phyloP scores from a whole-genome alignment of 2,888 invertebrate genomes.

The Hydriomena furcata region DNA sequence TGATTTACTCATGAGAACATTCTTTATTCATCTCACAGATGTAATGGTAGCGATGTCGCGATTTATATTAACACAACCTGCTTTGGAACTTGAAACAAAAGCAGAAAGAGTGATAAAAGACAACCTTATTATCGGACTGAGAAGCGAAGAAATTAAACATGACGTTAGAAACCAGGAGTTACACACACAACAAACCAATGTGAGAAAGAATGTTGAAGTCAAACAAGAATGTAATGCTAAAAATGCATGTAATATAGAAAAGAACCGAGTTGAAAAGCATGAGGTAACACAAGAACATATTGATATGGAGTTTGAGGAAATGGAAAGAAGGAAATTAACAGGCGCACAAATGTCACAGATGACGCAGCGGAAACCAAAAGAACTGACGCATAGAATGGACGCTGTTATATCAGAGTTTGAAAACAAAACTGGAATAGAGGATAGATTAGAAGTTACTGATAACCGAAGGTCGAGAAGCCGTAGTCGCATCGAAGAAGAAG shows the following conservation, averaged over 20 bases:
- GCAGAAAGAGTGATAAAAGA: constrained; percentile 34
- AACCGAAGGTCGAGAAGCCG: constrained; percentile 56
- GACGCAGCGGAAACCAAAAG: constrained; percentile 62
- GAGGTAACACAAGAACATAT: constrained; percentile 20
- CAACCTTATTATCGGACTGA: constrained; percentile 33
- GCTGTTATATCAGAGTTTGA: constrained; percentile 72
- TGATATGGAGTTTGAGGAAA: constrained; percentile 26
- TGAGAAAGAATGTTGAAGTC: constrained; percentile 11
- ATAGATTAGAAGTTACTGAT: constrained; percentile 46
- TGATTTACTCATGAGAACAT: constrained; percentile 67
- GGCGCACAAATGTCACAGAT: constrained; percentile 71
- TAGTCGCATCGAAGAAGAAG: constrained; percentile 58
- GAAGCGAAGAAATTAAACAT: constrained; percentile 28
- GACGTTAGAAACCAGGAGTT: constrained; percentile 26
- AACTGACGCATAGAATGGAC: constrained; percentile 66
- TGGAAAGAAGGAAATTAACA: constrained; percentile 41
- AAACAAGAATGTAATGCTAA: constrained; percentile 9
- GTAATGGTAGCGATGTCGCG: constrained; percentile 75
- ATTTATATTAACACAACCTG: constrained; percentile 61
- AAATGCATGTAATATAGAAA: constrained; percentile 15
- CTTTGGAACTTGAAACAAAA: constrained; percentile 33
- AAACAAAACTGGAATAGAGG: constrained; percentile 56
- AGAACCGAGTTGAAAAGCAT: constrained; percentile 12
- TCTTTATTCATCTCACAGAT: constrained; percentile 74
- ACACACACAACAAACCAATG: neutral